phyloP scores from a whole-genome alignment of 2,888 invertebrate genomes.

The Sceliomorpha sp. region DNA sequence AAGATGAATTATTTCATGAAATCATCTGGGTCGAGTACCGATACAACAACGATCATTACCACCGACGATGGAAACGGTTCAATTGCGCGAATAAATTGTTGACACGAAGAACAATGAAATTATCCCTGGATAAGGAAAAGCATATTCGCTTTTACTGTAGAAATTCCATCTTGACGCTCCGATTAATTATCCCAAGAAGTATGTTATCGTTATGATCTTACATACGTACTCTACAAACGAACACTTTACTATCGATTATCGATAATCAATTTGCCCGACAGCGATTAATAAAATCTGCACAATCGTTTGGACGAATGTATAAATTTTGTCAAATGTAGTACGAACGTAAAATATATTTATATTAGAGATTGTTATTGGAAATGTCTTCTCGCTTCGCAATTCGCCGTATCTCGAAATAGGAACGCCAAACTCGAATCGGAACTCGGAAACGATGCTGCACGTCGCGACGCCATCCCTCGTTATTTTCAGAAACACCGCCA shows the following conservation, averaged over 20 bases:
- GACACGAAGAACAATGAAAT: neutral
- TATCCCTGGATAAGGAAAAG: neutral
- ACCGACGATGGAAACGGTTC: conserved; percentile 7
- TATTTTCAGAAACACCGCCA: conserved; percentile 62
- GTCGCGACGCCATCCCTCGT: conserved; percentile 59
- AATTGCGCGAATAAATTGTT: neutral
- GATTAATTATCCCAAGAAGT: too few species aligned
- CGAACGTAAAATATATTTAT: too few species aligned
- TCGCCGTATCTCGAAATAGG: too few species aligned
- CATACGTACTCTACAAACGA: too few species aligned
- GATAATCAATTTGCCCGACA: too few species aligned
- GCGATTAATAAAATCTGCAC: too few species aligned
- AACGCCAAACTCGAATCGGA: conserved; percentile 22
- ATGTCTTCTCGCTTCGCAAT: conserved; percentile 3
- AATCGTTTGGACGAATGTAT: too few species aligned
- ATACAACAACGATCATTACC: neutral
- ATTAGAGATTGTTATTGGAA: conserved; percentile 13
- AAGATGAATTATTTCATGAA: neutral
- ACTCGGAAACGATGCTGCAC: conserved; percentile 18
- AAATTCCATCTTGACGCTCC: too few species aligned
- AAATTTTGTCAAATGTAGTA: too few species aligned
- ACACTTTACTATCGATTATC: too few species aligned
- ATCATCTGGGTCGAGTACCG: neutral
- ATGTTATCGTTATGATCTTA: too few species aligned
- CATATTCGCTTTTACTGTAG: neutral